Conservation (phyloP, 2,888 invertebrate genomes). For the Sphaeridia pumilis region DNA sequence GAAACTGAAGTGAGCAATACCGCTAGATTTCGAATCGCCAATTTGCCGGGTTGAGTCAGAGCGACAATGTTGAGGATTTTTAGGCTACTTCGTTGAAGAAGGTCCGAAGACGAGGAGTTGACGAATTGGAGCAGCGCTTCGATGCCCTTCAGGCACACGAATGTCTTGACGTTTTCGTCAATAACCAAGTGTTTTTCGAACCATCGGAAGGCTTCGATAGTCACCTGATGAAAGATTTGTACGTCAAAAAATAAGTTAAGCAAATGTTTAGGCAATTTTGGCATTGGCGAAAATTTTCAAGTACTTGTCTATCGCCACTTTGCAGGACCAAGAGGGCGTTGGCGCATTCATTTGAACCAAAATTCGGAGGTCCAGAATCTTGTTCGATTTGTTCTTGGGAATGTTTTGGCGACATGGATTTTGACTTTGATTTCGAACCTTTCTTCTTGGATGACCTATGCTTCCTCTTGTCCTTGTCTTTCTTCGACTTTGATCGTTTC, state of each 20-base stretch:
- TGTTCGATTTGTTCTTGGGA: slow-evolving; percentile 20
- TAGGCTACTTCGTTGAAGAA: slow-evolving; percentile 27
- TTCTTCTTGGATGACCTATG: too few species aligned
- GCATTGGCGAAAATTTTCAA: slow-evolving; percentile 27
- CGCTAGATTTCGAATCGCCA: slow-evolving; percentile 20
- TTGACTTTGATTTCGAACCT: background rate
- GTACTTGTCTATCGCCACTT: slow-evolving; percentile 29
- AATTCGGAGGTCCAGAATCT: slow-evolving; percentile 26
- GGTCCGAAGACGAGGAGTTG: slow-evolving; percentile 17
- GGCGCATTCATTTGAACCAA: slow-evolving; percentile 24
- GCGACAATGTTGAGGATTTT: slow-evolving; percentile 27
- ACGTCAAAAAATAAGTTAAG: too few species aligned
- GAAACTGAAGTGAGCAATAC: slow-evolving; percentile 11
- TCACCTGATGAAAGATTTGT: too few species aligned
- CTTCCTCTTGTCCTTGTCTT: background rate
- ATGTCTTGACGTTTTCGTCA: slow-evolving; percentile 27
- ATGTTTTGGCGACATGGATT: background rate
- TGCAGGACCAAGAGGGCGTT: slow-evolving; percentile 30
- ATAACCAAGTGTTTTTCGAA: too few species aligned
- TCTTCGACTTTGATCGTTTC: too few species aligned
- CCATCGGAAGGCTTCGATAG: too few species aligned
- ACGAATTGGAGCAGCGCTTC: slow-evolving; percentile 18
- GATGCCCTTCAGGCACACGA: slow-evolving; percentile 23
- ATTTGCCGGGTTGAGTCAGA: slow-evolving; percentile 19
- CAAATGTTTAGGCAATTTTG: slow-evolving; percentile 28